phyloP scores from a whole-genome alignment of 2,113 vertebrate species.

The Numenius arquata region DNA sequence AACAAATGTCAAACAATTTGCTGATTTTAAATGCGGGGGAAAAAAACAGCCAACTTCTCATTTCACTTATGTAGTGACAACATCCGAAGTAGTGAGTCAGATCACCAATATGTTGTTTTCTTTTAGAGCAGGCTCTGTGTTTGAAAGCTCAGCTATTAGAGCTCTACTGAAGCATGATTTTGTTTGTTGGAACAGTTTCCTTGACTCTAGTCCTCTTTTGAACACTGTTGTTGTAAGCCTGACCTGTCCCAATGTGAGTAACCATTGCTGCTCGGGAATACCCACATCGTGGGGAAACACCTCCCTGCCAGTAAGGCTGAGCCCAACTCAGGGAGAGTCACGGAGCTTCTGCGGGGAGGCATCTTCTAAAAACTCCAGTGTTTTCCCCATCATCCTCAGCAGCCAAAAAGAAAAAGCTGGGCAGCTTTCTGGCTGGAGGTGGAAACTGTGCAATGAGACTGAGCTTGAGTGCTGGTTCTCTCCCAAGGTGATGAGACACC shows the following conservation, averaged over 20 bases:
- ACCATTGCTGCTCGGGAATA: not conserved
- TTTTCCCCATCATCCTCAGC: not conserved
- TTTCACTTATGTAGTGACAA: not conserved
- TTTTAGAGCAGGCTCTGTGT: conserved; percentile 6
- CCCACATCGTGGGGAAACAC: accelerated
- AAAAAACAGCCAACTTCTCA: not conserved
- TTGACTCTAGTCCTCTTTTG: not conserved
- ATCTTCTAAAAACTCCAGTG: not conserved
- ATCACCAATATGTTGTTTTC: conserved; percentile 60
- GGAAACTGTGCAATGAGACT: accelerated
- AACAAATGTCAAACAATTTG: not conserved
- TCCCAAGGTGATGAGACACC: conserved; percentile 93
- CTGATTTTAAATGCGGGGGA: not conserved
- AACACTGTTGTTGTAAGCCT: not conserved
- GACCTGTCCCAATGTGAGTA: not conserved
- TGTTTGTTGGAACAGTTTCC: not conserved
- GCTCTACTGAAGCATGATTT: not conserved
- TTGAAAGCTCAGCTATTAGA: conserved; percentile 29
- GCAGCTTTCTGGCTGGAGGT: not conserved
- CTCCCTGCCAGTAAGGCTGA: not conserved
- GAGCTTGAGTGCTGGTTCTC: not conserved
- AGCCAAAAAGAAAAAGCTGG: not conserved
- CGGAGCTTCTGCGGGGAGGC: not conserved
- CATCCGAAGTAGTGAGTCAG: conserved; percentile 51
- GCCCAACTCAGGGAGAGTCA: accelerated